Evolutionary conservation across 2,113 vertebrate genomes (phyloP), one percentile per base, ranked within the genome.

Genomic region (Lophochroa leadbeateri): DNA sequence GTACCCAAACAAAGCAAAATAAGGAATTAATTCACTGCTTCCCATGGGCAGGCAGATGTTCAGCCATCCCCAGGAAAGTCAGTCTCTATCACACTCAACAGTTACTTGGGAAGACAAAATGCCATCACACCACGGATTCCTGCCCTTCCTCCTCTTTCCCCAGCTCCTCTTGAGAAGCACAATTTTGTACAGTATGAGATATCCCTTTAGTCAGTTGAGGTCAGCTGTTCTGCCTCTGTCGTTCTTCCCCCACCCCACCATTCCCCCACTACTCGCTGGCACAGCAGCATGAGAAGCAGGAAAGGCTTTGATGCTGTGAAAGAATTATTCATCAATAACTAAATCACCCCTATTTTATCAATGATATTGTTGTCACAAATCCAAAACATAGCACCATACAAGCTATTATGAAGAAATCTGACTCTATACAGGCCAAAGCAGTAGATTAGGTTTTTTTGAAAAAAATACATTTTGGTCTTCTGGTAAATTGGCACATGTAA

Each of bases 81-180:
- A 7, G 6, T 4, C 6, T 61, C 12, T 39, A 21, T 47, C 31
- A 49, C 1, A 4, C 1, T 1, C 4, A 81, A 10, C 9, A 17
- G 2, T 50, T 67, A 33, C 39, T 47, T 46, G 39, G 15, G 14
- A 79, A 70, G 49, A 21, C 24, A 70, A 79, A 75, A 44, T 1
- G 1, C 5, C 27, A 53, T 39, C 17, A 28, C 10, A 41, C 10
- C 31, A 65, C 44, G 5, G 2, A 1, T 17, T 6, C 2, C 15
- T 11, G 6, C n/a, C 7, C 23, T 75, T 69, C 55, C 17, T 35
- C 3, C 15, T 80, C 20, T 46, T 67, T 64, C 15, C 39, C 4
- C 53, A n/a, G 13, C 13, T 46, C 72, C 16, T n/a, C 19, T 37
- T 25, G 4, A 28, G 33, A 11, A 86, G 11, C 5, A 43, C 1